phyloP scores from a whole-genome alignment of 1,140 invertebrate genomes.

The Stegodyphus mimosarum region DNA sequence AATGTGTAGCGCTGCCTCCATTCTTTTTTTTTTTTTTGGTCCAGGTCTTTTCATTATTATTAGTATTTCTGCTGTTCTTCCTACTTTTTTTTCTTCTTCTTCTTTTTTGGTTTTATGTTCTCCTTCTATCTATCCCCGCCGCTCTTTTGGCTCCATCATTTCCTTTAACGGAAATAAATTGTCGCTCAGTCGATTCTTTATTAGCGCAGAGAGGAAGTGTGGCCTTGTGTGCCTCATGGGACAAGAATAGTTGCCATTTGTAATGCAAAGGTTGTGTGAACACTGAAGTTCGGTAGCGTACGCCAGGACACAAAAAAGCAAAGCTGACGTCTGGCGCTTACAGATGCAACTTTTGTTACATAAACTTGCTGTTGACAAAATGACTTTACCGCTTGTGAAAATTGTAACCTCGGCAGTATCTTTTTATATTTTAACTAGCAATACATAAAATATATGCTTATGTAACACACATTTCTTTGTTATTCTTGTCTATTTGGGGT shows the following conservation, averaged over 20 bases:
- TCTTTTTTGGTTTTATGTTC: neutral
- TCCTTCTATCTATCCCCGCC: conserved; percentile 2
- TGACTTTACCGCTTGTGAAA: too few relatives aligned
- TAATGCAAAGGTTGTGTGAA: conserved; percentile 14
- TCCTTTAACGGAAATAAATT: conserved; percentile 61
- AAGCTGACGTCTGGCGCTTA: too few relatives aligned
- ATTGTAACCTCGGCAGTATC: too few relatives aligned
- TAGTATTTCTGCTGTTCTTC: conserved; percentile 44
- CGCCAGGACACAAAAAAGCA: too few relatives aligned
- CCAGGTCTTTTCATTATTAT: conserved; percentile 55
- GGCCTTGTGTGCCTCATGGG: neutral
- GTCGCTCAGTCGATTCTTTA: conserved; percentile 54
- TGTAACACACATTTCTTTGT: too few relatives aligned
- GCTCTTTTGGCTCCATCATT: conserved; percentile 52
- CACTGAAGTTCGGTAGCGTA: neutral
- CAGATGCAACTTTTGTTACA: too few relatives aligned
- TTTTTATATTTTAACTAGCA: too few relatives aligned
- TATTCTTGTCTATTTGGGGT: too few relatives aligned
- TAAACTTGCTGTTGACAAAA: too few relatives aligned
- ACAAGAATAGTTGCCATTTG: conserved; percentile 3
- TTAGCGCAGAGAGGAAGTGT: conserved; percentile 35
- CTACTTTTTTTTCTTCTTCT: neutral
- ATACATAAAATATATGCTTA: too few relatives aligned
- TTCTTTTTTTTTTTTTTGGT: conserved; percentile 1
- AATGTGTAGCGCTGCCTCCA: conserved; percentile 12